Conservation (phyloP, 2,888 invertebrate genomes). For the Synanthedon vespiformis region DNA sequence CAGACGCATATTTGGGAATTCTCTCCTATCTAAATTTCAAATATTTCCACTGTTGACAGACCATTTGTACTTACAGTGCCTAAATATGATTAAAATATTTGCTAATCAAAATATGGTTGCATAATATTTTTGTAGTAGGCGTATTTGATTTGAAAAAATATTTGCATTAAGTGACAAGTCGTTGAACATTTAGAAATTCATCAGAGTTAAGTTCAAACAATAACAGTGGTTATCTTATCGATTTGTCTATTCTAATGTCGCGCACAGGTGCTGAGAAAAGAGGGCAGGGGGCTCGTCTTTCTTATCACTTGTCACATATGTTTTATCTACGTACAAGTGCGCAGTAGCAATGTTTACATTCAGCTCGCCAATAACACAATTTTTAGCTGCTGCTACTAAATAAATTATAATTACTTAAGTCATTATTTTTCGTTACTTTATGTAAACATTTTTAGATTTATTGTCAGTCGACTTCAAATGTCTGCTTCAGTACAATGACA, state of each 20-base stretch:
- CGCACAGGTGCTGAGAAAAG: slow-evolving; percentile 21
- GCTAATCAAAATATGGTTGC: no score
- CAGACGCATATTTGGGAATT: no score
- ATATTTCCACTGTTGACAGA: no score
- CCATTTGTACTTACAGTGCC: no score
- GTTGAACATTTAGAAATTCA: slow-evolving; percentile 10
- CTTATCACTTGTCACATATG: slow-evolving; percentile 20
- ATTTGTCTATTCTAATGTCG: slow-evolving; percentile 27
- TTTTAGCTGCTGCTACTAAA: background rate
- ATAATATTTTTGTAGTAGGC: background rate
- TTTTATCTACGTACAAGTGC: slow-evolving; percentile 14
- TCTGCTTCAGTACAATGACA: no score
- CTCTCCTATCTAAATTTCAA: no score
- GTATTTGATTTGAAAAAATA: slow-evolving; percentile 9
- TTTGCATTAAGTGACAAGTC: slow-evolving; percentile 9
- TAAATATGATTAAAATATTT: no score
- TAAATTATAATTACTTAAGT: no score
- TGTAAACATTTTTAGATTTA: no score
- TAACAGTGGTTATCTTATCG: slow-evolving; percentile 16
- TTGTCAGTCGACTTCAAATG: no score
- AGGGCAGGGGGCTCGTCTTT: slow-evolving; percentile 33
- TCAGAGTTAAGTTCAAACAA: slow-evolving; percentile 4
- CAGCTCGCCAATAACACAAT: background rate
- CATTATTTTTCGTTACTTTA: no score
- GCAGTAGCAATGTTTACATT: slow-evolving; percentile 13